Evolutionary conservation across 2,888 invertebrate genomes (phyloP).

Genomic region (Branchellion lobata): DNA sequence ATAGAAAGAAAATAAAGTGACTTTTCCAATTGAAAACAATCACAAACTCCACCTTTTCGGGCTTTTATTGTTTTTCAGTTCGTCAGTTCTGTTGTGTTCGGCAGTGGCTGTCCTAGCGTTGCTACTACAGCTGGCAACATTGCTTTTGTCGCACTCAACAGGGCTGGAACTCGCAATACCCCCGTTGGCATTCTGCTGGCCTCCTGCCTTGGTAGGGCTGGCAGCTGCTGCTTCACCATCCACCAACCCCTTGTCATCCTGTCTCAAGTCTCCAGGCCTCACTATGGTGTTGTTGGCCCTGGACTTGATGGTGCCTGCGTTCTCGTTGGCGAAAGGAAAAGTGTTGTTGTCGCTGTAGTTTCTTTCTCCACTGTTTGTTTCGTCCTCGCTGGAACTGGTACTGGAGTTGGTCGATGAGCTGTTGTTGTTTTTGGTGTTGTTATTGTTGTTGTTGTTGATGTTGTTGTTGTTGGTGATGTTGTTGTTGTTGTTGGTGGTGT

Average conservation of each 20-base stretch:
- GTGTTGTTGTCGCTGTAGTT: slow-evolving; percentile 73
- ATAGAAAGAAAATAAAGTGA: too few relatives aligned
- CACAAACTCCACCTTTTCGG: too few relatives aligned
- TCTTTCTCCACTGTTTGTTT: slow-evolving; percentile 66
- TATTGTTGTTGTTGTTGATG: not conserved
- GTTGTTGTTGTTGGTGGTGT: not conserved
- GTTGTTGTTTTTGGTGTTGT: not conserved
- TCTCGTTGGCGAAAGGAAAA: slow-evolving; percentile 92
- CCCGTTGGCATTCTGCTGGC: too few relatives aligned
- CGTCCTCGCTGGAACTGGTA: slow-evolving; percentile 66
- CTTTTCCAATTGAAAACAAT: too few relatives aligned
- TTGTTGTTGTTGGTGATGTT: slow-evolving; percentile 31
- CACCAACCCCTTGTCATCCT: not conserved
- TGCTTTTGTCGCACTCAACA: too few relatives aligned
- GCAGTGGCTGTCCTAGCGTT: too few relatives aligned
- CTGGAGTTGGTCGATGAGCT: slow-evolving; percentile 16
- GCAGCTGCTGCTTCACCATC: too few relatives aligned
- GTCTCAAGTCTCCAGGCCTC: slow-evolving; percentile 8
- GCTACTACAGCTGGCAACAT: too few relatives aligned
- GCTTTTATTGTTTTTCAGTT: too few relatives aligned
- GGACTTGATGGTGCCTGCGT: slow-evolving; percentile 95
- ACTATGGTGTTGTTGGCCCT: slow-evolving; percentile 61
- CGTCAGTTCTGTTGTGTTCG: too few relatives aligned
- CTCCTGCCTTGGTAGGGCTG: too few relatives aligned
- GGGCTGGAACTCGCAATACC: too few relatives aligned